These are phyloP conservation scores for Notoglanidium macrostoma DNA, from an alignment of 2,797 vertebrate species.

Conservation along the genomic window DNA sequence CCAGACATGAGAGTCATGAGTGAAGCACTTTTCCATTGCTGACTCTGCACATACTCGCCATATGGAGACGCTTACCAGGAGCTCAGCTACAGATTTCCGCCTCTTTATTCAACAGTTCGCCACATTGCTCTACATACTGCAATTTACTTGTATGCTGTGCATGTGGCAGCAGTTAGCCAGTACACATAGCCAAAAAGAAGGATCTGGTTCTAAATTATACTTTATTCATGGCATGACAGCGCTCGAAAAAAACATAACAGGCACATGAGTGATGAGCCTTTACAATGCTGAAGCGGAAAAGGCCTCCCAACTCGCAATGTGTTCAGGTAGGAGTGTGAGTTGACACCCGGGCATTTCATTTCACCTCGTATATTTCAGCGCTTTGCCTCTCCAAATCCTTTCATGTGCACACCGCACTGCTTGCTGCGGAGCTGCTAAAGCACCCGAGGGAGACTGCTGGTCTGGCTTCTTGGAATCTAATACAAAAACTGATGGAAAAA, in stretches of 20 bases:
- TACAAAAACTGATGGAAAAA: constrained; percentile 15
- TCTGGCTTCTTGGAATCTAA: constrained; percentile 21
- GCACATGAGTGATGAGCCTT: neutral
- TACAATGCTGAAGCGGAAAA: neutral
- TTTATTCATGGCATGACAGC: constrained; percentile 30
- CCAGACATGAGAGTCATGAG: constrained; percentile 36
- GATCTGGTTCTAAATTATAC: constrained; percentile 42
- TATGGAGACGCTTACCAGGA: constrained; percentile 79
- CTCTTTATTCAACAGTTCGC: constrained; percentile 54
- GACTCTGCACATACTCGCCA: constrained; percentile 63
- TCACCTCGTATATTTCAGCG: constrained; percentile 25
- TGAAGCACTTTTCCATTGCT: constrained; percentile 53
- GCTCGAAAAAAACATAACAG: neutral
- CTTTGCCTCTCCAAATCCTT: constrained; percentile 25
- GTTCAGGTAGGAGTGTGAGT: constrained; percentile 16
- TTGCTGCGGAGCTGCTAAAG: constrained; percentile 19
- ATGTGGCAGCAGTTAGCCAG: constrained; percentile 71
- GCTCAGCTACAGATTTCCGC: constrained; percentile 76
- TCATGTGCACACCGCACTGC: neutral
- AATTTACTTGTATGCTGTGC: constrained; percentile 66
- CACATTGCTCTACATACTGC: constrained; percentile 59
- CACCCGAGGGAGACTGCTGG: constrained; percentile 29
- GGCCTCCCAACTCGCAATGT: neutral
- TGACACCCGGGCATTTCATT: constrained; percentile 25
- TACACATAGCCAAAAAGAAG: constrained; percentile 56